Evolutionary conservation across 2,797 vertebrate species (phyloP).

Genomic region (Thaleichthys pacificus): DNA sequence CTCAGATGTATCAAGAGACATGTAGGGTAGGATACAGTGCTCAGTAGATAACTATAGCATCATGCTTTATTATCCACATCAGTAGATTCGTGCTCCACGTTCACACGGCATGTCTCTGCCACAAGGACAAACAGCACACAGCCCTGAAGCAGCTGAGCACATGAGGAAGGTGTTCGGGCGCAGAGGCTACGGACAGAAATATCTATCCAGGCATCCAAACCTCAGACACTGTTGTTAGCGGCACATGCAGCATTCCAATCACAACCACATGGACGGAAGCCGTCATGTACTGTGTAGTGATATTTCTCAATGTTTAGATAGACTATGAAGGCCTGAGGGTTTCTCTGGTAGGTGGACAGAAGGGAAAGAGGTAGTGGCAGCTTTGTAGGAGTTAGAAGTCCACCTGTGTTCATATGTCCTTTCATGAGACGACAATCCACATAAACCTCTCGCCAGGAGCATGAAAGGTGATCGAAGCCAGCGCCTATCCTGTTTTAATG

Average conservation of each 20-base stretch:
- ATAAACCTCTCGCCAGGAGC: slow-evolving; percentile 40
- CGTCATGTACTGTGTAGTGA: too few relatives aligned
- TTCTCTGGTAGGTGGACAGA: background rate
- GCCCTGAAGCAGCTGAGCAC: slow-evolving; percentile 77
- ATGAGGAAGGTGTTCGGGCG: slow-evolving; percentile 65
- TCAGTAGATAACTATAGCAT: too few relatives aligned
- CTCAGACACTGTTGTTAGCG: slow-evolving; percentile 52
- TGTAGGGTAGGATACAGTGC: too few relatives aligned
- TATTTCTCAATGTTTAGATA: background rate
- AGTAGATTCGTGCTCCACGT: slow-evolving; percentile 30
- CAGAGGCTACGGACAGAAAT: slow-evolving; percentile 70
- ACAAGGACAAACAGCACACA: slow-evolving; percentile 59
- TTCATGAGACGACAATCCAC: slow-evolving; percentile 45
- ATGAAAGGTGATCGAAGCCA: slow-evolving; percentile 33
- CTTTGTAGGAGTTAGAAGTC: slow-evolving; percentile 36
- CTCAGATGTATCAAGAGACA: too few relatives aligned
- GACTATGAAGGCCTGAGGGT: too few relatives aligned
- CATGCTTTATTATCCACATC: background rate
- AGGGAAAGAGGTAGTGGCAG: background rate
- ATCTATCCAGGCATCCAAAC: slow-evolving; percentile 67
- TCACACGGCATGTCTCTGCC: slow-evolving; percentile 45
- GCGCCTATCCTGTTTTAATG: slow-evolving; percentile 33
- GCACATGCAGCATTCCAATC: slow-evolving; percentile 70
- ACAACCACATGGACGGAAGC: slow-evolving; percentile 64
- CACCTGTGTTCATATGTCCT: slow-evolving; percentile 42